Percentiles rank a stretch among this genome's conserved stretches.
Evolutionary conservation across 1,140 invertebrate species (phyloP).

Genomic region (Lepidurus couesii): DNA sequence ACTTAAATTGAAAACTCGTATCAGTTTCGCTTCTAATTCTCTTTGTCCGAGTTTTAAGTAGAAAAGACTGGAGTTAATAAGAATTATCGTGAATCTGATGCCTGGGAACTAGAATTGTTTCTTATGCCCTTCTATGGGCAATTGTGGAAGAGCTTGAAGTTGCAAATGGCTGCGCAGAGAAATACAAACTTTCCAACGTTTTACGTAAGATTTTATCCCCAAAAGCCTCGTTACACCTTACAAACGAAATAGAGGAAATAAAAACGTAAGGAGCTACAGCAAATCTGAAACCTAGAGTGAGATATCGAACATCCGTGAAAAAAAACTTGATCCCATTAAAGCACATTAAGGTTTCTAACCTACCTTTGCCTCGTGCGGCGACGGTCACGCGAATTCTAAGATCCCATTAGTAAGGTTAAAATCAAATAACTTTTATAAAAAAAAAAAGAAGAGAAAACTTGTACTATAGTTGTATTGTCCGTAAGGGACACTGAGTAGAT

Average conservation of each 20-base stretch:
- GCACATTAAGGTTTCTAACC: background rate
- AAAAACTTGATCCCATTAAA: conserved; percentile 13
- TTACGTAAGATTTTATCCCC: too few species aligned
- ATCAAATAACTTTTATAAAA: background rate
- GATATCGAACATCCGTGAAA: background rate
- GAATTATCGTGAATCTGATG: too few species aligned
- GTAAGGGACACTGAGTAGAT: conserved; percentile 18
- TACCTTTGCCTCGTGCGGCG: background rate
- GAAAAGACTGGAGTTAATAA: too few species aligned
- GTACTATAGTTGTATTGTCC: conserved; percentile 12
- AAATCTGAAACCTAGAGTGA: background rate
- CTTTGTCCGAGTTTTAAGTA: too few species aligned
- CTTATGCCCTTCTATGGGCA: too few species aligned
- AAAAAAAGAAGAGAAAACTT: background rate
- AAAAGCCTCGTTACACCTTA: too few species aligned
- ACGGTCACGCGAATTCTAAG: background rate
- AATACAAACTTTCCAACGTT: too few species aligned
- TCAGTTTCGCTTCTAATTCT: too few species aligned
- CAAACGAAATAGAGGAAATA: background rate
- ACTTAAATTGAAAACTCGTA: too few species aligned
- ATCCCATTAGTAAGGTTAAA: background rate
- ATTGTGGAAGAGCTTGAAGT: too few species aligned
- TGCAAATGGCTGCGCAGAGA: too few species aligned
- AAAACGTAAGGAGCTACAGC: background rate
- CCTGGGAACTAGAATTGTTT: too few species aligned